Percentiles rank a stretch among this genome's conserved stretches.
phyloP scores from a whole-genome alignment of 2,888 invertebrate species.

The Drosophila barbarae region DNA sequence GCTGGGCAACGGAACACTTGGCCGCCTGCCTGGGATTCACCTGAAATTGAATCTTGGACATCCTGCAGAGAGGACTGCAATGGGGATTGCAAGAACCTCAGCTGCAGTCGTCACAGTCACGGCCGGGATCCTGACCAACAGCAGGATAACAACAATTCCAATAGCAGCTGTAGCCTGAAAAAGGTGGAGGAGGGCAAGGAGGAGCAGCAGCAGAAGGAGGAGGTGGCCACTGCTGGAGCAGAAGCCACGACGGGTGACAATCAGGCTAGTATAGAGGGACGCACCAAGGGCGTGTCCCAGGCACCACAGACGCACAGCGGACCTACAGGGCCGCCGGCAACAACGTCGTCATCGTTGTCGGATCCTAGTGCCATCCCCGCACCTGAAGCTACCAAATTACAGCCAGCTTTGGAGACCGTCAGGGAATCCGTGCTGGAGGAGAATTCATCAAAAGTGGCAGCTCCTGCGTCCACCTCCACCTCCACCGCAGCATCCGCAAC shows the following conservation, averaged over 20 bases:
- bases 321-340: conserved; percentile 80
- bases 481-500: conserved; percentile 12
- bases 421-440: conserved; percentile 44
- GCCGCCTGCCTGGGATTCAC: conserved; percentile 20
- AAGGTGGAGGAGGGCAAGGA: conserved; percentile 14
- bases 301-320: conserved; percentile 80
- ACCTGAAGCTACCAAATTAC: conserved; percentile 16
- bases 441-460: conserved; percentile 15
- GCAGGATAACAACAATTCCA: conserved; percentile 65
- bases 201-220: conserved; percentile 15
- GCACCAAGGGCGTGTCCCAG: conserved; percentile 80
- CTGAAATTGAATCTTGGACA: conserved; percentile 27
- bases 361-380: conserved; percentile 1
- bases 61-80: conserved; percentile 57
- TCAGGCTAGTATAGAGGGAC: conserved; percentile 76
- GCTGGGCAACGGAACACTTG: conserved; percentile 69
- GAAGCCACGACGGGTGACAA: conserved; percentile 59
- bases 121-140: conserved; percentile 37
- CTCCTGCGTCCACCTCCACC: conserved; percentile 23
- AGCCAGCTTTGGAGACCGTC: conserved; percentile 54
- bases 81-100: conserved; percentile 70
- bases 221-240: not conserved
- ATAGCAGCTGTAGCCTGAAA: conserved; percentile 53
- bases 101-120: conserved; percentile 62
- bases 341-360: not conserved